Percentiles rank a stretch among this genome's conserved stretches.
phyloP scores from a whole-genome alignment of 1,140 invertebrate species.

The Thaumetopoea pityocampa region DNA sequence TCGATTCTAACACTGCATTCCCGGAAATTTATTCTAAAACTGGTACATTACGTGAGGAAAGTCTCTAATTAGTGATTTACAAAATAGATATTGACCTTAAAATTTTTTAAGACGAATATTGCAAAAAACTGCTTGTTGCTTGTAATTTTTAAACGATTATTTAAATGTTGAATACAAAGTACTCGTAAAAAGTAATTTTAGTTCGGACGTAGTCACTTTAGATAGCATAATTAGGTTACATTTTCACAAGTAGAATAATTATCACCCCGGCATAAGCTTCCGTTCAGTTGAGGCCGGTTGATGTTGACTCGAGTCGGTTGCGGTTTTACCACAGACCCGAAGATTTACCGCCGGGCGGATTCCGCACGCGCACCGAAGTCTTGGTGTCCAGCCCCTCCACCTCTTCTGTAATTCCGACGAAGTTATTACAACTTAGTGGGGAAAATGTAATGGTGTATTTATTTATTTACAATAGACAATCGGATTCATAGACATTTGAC shows the following conservation, averaged over 20 bases:
- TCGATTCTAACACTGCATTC: no score
- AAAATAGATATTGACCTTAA: no score
- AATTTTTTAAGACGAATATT: no score
- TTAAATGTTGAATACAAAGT: no score
- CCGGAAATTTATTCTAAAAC: no score
- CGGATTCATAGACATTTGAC: not conserved
- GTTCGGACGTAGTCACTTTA: no score
- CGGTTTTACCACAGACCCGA: constrained; percentile 80
- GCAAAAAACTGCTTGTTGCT: no score
- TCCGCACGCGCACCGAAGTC: constrained; percentile 80
- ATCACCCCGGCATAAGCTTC: constrained; percentile 1
- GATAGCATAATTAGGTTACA: not conserved
- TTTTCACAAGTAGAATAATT: constrained; percentile 15
- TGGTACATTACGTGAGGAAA: no score
- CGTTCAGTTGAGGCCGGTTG: not conserved
- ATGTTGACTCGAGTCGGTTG: not conserved
- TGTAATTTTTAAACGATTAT: no score
- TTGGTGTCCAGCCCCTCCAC: constrained; percentile 77
- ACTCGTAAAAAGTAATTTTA: no score
- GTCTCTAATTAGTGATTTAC: no score
- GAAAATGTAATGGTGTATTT: not conserved
- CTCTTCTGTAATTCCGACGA: constrained; percentile 76
- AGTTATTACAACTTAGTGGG: not conserved
- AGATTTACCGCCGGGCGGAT: constrained; percentile 82
- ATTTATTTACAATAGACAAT: not conserved